A percentile compares a stretch with the other conserved stretches of the same genome.
Evolutionary conservation across 2,888 invertebrate species (phyloP).

Genomic region (Aradus depressus): DNA sequence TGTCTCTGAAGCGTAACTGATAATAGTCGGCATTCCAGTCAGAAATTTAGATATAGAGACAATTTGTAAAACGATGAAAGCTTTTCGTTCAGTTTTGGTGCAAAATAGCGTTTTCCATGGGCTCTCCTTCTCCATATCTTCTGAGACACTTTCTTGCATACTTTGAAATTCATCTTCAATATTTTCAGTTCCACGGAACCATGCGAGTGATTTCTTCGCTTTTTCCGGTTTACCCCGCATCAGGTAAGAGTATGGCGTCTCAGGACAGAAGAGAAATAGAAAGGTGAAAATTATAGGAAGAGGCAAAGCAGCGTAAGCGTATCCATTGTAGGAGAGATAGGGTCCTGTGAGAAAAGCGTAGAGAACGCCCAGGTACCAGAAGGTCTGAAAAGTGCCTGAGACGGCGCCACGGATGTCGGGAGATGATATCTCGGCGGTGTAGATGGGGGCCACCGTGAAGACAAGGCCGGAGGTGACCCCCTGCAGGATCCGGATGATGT

Average conservation of each 20-base stretch:
- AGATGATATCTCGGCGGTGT: slow-evolving; percentile 29
- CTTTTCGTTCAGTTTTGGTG: slow-evolving; percentile 22
- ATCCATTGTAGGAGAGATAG: slow-evolving; percentile 35
- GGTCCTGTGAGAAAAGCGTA: slow-evolving; percentile 26
- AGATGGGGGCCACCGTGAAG: slow-evolving; percentile 28
- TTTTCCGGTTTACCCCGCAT: slow-evolving; percentile 13
- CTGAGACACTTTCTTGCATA: slow-evolving; percentile 9
- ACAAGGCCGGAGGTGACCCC: slow-evolving; percentile 28
- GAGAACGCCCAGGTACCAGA: slow-evolving; percentile 25
- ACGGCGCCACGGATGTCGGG: slow-evolving; percentile 27
- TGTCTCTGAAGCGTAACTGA: slow-evolving; percentile 21
- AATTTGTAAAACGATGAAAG: slow-evolving; percentile 14
- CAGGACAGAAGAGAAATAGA: slow-evolving; percentile 19
- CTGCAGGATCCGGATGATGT: slow-evolving; percentile 26
- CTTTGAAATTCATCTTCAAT: slow-evolving; percentile 29
- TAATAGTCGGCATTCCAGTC: slow-evolving; percentile 16
- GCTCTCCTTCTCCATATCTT: slow-evolving; percentile 10
- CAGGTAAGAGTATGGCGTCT: slow-evolving; percentile 23
- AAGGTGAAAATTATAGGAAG: slow-evolving; percentile 15
- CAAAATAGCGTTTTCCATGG: slow-evolving; percentile 21
- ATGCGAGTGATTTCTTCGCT: slow-evolving; percentile 14
- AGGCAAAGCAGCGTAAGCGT: slow-evolving; percentile 8
- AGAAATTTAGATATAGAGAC: slow-evolving; percentile 10
- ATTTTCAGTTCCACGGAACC: slow-evolving; percentile 36
- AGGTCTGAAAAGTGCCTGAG: slow-evolving; percentile 26